Percentiles rank a stretch among this genome's conserved stretches.
These are phyloP conservation scores for Meiosimyza platycephala DNA, from an alignment of 2,888 invertebrate species.

Conservation along the genomic window DNA sequence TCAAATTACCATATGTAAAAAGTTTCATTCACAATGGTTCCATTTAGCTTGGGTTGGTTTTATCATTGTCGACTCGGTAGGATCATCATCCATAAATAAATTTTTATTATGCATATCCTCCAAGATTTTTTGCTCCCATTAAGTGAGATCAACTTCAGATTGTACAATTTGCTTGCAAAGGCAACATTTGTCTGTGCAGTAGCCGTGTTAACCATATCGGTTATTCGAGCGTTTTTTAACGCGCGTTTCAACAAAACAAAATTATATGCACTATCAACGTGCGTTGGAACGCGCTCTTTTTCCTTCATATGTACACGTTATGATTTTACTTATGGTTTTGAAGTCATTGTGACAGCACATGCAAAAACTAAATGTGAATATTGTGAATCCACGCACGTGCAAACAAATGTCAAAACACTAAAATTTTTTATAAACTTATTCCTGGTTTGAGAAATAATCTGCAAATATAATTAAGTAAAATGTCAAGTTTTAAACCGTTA, in stretches of 20 bases:
- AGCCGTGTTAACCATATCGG: too few species aligned
- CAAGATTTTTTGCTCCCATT: conserved; percentile 87
- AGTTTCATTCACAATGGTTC: too few species aligned
- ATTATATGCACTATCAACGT: too few species aligned
- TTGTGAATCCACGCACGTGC: conserved; percentile 24
- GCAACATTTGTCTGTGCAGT: too few species aligned
- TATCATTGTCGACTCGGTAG: conserved; percentile 35
- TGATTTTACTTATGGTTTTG: too few species aligned
- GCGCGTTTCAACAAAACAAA: too few species aligned
- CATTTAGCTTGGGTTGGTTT: conserved; percentile 66
- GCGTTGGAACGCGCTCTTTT: too few species aligned
- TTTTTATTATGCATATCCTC: conserved; percentile 76
- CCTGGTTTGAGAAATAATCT: neutral
- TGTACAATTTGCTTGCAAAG: conserved; percentile 82
- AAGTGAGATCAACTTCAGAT: conserved; percentile 78
- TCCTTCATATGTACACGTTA: too few species aligned
- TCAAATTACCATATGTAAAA: too few species aligned
- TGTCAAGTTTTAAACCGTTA: conserved; percentile 56
- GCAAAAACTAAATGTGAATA: too few species aligned
- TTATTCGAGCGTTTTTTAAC: too few species aligned
- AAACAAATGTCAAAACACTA: conserved; percentile 41
- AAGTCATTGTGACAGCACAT: too few species aligned
- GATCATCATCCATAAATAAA: conserved; percentile 50
- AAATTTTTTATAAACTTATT: neutral
- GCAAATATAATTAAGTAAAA: conserved; percentile 28